phyloP scores from a whole-genome alignment of 2,888 invertebrate genomes.

The Rhabditoides inermis region DNA sequence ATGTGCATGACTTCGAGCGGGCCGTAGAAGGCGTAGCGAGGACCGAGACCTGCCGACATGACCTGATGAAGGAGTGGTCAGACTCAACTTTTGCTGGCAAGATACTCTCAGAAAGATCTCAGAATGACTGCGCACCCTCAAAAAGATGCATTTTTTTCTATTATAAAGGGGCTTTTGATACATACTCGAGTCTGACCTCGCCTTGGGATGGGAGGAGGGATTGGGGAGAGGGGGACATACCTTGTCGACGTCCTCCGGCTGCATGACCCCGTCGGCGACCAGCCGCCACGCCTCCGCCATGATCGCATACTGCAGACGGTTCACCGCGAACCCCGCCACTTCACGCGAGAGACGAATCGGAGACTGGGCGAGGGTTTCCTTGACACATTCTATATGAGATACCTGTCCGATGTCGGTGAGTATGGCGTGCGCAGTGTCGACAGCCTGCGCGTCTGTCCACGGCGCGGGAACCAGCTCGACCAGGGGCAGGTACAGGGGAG shows the following conservation, averaged over 20 bases:
- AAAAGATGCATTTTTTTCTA: neutral
- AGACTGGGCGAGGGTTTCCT: slow-evolving; percentile 52
- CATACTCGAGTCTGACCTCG: too few relatives aligned
- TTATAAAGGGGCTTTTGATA: too few relatives aligned
- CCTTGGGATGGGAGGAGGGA: too few relatives aligned
- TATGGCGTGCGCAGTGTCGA: slow-evolving; percentile 66
- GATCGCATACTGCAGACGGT: slow-evolving; percentile 89
- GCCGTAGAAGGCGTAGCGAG: slow-evolving; percentile 89
- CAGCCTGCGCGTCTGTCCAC: slow-evolving; percentile 75
- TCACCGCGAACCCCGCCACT: slow-evolving; percentile 82
- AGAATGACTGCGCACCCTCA: too few relatives aligned
- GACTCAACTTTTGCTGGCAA: too few relatives aligned
- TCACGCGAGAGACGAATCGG: slow-evolving; percentile 79
- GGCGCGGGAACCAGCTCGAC: slow-evolving; percentile 89
- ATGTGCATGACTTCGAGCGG: slow-evolving; percentile 85
- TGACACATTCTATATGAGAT: neutral
- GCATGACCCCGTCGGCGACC: slow-evolving; percentile 73
- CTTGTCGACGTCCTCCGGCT: slow-evolving; percentile 78
- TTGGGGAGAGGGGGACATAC: too few relatives aligned
- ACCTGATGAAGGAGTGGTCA: slow-evolving; percentile 16
- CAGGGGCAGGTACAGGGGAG: slow-evolving; percentile 87
- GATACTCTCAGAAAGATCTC: too few relatives aligned
- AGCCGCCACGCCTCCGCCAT: slow-evolving; percentile 84
- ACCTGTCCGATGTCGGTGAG: slow-evolving; percentile 80
- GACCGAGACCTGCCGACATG: slow-evolving; percentile 62